Percentiles rank a stretch among this genome's conserved stretches.
Evolutionary conservation across 1,140 invertebrate species (phyloP).

Genomic region (Archegozetes longisetosus): DNA sequence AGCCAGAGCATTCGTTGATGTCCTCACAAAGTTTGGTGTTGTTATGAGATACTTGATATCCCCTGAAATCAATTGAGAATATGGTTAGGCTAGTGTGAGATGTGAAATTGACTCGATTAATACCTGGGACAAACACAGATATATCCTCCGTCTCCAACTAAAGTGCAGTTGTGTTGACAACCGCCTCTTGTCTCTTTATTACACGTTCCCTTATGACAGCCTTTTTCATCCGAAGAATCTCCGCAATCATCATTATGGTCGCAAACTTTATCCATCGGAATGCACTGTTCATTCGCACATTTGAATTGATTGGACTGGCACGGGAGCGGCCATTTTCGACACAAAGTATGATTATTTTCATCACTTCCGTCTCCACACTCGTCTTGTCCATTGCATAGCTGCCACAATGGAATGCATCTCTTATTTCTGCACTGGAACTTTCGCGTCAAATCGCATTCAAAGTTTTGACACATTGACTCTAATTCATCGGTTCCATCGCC

Average conservation of each 20-base stretch:
- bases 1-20: constrained; percentile 69
- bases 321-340: constrained; percentile 45
- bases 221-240: constrained; percentile 71
- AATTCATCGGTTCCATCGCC: constrained; percentile 77
- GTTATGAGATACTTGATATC: constrained; percentile 53
- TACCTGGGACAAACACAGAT: constrained; percentile 64
- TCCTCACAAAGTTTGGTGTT: constrained; percentile 44
- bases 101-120: no score
- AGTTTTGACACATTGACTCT: constrained; percentile 42
- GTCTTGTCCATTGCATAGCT: constrained; percentile 66
- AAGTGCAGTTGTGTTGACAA: constrained; percentile 67
- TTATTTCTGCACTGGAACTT: constrained; percentile 83
- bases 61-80: constrained; percentile 61
- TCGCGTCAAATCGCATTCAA: constrained; percentile 23
- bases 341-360: constrained; percentile 79
- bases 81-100: no score
- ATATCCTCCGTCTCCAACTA: constrained; percentile 56
- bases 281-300: constrained; percentile 82
- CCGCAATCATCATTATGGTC: constrained; percentile 64
- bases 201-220: constrained; percentile 64
- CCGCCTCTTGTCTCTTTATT: constrained; percentile 57
- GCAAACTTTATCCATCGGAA: constrained; percentile 59
- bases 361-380: constrained; percentile 66
- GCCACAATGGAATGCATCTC: constrained; percentile 59
- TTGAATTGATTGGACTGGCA: constrained; percentile 66